phyloP scores from a whole-genome alignment of 2,113 vertebrate genomes.

The cat (Felis catus) region DNA sequence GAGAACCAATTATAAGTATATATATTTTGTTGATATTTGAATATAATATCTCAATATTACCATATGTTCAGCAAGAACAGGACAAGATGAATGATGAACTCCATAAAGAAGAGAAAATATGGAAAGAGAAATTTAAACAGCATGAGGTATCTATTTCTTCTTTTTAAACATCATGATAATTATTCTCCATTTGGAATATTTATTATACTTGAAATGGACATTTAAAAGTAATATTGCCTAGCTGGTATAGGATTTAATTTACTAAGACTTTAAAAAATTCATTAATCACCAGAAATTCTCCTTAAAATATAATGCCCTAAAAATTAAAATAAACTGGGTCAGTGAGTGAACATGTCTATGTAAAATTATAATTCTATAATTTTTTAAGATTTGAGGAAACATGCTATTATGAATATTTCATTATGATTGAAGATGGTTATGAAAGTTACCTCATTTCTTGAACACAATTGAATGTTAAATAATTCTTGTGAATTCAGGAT shows the following conservation, averaged over 20 bases:
- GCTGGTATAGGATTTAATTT: not conserved
- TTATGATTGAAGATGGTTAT: not conserved
- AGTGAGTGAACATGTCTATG: not conserved
- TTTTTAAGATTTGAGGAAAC: not conserved
- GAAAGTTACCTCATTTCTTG: not conserved
- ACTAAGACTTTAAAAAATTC: not conserved
- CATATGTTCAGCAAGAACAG: constrained; percentile 83
- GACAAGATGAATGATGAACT: constrained; percentile 81
- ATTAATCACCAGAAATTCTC: not conserved
- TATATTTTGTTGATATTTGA: constrained; percentile 14
- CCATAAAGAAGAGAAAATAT: constrained; percentile 82
- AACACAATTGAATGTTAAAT: constrained; percentile 17
- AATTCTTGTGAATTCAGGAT: not conserved
- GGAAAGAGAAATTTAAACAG: constrained; percentile 85
- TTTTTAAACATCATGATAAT: not conserved
- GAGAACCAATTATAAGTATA: not conserved
- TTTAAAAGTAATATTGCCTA: constrained; percentile 13
- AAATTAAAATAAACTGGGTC: constrained; percentile 27
- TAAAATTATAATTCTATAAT: not conserved
- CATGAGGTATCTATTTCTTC: constrained; percentile 85
- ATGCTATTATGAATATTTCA: not conserved
- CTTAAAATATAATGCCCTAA: not conserved
- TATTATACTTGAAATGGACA: not conserved
- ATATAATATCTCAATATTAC: constrained; percentile 11
- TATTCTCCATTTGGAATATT: constrained; percentile 1